Conservation (phyloP, 2,888 invertebrate genomes). For the Tinea trinotella region DNA sequence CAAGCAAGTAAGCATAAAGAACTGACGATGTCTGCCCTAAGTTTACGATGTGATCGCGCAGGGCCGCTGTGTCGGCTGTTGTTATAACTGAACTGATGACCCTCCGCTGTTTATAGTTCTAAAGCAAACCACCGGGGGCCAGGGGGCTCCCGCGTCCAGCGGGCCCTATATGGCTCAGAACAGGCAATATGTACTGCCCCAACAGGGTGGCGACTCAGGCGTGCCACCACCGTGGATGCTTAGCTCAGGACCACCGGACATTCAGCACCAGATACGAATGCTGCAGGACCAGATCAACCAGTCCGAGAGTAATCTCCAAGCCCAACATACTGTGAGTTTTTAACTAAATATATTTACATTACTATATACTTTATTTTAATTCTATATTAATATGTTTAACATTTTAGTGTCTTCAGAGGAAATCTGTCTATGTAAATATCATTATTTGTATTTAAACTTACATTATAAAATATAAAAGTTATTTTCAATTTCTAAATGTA, state of each 20-base stretch:
- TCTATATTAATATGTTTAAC: background rate
- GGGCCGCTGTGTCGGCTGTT: conserved; percentile 54
- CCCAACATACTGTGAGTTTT: conserved; percentile 88
- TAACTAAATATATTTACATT: background rate
- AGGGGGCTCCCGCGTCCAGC: conserved; percentile 62
- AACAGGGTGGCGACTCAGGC: conserved; percentile 61
- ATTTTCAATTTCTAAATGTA: background rate
- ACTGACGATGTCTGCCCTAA: conserved; percentile 34
- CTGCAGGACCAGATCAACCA: conserved; percentile 94
- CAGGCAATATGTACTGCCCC: conserved; percentile 73
- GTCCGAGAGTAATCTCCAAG: conserved; percentile 95
- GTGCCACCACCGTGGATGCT: conserved; percentile 35
- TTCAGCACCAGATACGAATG: conserved; percentile 82
- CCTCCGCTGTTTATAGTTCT: conserved; percentile 79
- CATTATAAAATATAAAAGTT: too few relatives aligned
- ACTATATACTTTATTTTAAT: background rate
- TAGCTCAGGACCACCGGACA: conserved; percentile 56
- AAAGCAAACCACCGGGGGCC: conserved; percentile 77
- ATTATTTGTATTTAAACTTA: too few relatives aligned
- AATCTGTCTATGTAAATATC: background rate
- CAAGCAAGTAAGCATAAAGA: conserved; percentile 86
- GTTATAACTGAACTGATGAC: conserved; percentile 62
- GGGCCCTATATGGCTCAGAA: conserved; percentile 72
- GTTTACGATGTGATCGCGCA: conserved; percentile 28
- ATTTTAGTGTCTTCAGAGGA: background rate